Conservation (phyloP, 2,113 vertebrate species). For the Maccullochella peelii region DNA sequence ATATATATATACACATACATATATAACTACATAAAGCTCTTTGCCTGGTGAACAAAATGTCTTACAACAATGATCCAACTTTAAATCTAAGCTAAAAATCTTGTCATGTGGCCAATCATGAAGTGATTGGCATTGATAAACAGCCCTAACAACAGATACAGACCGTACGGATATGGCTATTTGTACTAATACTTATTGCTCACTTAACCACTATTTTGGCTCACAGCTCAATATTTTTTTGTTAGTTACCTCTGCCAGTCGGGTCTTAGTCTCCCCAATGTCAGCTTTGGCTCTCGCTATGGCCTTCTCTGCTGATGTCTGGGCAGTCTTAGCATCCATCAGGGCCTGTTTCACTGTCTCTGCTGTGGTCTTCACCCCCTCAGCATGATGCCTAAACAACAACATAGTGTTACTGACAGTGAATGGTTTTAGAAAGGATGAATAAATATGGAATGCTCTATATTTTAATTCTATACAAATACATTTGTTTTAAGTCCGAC, state of each 20-base stretch:
- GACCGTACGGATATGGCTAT: neutral
- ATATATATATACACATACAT: too few species aligned
- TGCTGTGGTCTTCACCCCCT: constrained; percentile 88
- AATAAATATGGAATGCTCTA: neutral
- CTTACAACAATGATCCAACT: neutral
- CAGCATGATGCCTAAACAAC: constrained; percentile 86
- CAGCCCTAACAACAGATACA: too few species aligned
- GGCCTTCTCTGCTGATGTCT: constrained; percentile 88
- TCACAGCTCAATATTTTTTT: neutral
- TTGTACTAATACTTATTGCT: neutral
- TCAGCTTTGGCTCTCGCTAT: constrained; percentile 87
- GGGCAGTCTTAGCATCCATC: constrained; percentile 87
- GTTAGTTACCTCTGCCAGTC: constrained; percentile 81
- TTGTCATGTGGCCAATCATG: neutral
- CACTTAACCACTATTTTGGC: neutral
- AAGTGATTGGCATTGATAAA: neutral
- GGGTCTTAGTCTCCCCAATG: constrained; percentile 87
- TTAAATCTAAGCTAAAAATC: neutral
- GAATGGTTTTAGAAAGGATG: neutral
- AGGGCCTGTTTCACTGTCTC: constrained; percentile 88
- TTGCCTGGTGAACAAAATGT: neutral
- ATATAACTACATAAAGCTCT: too few species aligned
- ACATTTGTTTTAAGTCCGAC: neutral
- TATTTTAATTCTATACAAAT: neutral
- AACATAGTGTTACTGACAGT: neutral